A percentile compares a stretch with the other conserved stretches of the same genome.
Evolutionary conservation across 2,797 vertebrate species (phyloP).

Genomic region (Acomys russatus): DNA sequence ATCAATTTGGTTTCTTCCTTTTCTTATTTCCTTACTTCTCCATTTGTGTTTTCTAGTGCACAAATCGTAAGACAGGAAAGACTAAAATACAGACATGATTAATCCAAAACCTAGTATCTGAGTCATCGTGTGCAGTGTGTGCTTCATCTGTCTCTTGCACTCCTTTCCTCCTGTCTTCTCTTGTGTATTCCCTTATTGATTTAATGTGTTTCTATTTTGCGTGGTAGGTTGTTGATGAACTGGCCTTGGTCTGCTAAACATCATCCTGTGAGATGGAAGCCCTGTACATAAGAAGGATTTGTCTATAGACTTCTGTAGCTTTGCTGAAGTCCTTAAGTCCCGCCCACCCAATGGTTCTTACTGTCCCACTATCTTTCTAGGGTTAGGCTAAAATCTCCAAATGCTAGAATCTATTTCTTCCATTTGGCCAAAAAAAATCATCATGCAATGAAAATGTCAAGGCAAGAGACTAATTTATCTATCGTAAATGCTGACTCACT

Average conservation of each 20-base stretch:
- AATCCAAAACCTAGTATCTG: background rate
- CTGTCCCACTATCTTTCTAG: background rate
- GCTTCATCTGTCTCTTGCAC: background rate
- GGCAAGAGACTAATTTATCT: background rate
- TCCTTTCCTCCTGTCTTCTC: background rate
- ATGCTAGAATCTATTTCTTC: background rate
- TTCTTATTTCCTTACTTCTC: background rate
- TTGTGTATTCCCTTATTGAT: background rate
- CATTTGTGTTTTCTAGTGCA: background rate
- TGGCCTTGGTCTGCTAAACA: background rate
- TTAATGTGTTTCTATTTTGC: background rate
- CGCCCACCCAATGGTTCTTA: background rate
- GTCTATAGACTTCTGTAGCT: background rate
- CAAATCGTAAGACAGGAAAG: background rate
- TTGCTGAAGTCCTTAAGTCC: background rate
- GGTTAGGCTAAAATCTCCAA: background rate
- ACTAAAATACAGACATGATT: background rate
- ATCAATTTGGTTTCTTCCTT: background rate
- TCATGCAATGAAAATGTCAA: slow-evolving; percentile 31
- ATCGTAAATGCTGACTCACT: slow-evolving; percentile 48
- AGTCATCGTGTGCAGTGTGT: background rate
- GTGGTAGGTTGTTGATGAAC: background rate
- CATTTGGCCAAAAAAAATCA: background rate
- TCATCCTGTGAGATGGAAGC: background rate
- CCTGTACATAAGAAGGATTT: background rate